These are phyloP conservation scores for Nanorana parkeri DNA, from an alignment of 2,113 vertebrate genomes.

Conservation along the genomic window DNA sequence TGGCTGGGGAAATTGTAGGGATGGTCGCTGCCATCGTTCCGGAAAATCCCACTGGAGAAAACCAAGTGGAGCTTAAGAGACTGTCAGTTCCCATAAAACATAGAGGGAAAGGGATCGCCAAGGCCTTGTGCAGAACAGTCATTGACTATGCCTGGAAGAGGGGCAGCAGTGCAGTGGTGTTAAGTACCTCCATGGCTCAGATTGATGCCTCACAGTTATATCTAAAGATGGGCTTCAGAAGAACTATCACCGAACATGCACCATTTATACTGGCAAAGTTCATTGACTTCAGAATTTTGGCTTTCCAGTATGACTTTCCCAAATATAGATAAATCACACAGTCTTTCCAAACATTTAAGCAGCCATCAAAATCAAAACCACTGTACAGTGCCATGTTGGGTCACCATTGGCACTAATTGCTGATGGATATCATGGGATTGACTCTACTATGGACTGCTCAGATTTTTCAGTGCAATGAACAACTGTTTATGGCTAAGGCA, in stretches of 20 bases:
- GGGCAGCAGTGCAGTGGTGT: slow-evolving; percentile 61
- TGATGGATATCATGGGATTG: too few species aligned
- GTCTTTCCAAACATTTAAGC: too few species aligned
- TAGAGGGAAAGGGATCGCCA: slow-evolving; percentile 65
- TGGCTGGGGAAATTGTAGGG: slow-evolving; percentile 49
- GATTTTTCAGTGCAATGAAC: too few species aligned
- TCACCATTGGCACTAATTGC: too few species aligned
- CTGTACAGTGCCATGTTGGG: too few species aligned
- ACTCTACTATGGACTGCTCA: too few species aligned
- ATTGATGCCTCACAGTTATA: slow-evolving; percentile 61
- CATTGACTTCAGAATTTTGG: slow-evolving; percentile 38
- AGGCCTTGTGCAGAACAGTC: slow-evolving; percentile 60
- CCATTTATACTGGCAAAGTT: slow-evolving; percentile 25
- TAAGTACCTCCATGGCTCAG: slow-evolving; percentile 64
- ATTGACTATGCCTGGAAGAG: slow-evolving; percentile 61
- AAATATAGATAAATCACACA: background rate
- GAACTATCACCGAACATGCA: accelerated
- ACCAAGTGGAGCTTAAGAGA: slow-evolving; percentile 63
- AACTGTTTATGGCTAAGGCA: too few species aligned
- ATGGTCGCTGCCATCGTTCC: slow-evolving; percentile 42
- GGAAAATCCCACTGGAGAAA: background rate
- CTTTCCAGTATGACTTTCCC: slow-evolving; percentile 45
- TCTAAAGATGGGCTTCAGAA: slow-evolving; percentile 63
- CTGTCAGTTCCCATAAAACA: slow-evolving; percentile 61
- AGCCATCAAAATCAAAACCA: too few species aligned